Base-by-base conservation (phyloP, 2,888 invertebrate species). In the Carcina quercana region DNA sequence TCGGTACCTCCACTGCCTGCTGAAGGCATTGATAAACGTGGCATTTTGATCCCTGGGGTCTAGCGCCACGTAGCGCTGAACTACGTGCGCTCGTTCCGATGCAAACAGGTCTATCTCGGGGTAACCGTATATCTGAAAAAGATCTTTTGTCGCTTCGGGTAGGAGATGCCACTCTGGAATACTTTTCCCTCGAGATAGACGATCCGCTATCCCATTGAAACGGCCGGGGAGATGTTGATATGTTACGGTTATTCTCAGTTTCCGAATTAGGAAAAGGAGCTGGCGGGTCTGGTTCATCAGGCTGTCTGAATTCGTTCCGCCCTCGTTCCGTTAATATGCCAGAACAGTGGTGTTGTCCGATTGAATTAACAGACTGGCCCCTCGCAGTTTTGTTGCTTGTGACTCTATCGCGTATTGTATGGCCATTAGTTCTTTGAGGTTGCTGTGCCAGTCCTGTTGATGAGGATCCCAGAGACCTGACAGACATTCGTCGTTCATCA, bases 241-340 rank as follows among this genome's bases (percentile, higher is more conserved):
- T 2, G 14, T 11, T 3, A 49, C 26, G 4, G 20, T 15, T 14
- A 48, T 30, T 12, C 41, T 40, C 3, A 40, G 28, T 1, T 10
- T 10, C 28, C 50, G 35, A 25, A 28, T 13, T n/a, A 46, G 15
- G 2, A 2, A 7, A 5, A 48, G 25, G 0, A 46, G 25, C 4
- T 36, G 28, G 13, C 27, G 14, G 5, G 51, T 50, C 13, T 37
- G 10, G 2, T 36, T 19, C 6, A 47, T 30, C 1, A 48, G 37
- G 2, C 8, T 17, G 2, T 5, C 12, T 1, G 49, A 51, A 13
- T 28, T 35, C 3, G 47, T 51, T 20, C 50, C 48, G 1, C 49
- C 50, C 32, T 48, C 45, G 17, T 48, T 48, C 6, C 32, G 39
- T 25, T 51, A 38, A 26, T 45, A 50, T 0, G 48, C 29, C 3